Evolutionary conservation across 2,888 invertebrate genomes (phyloP), one percentile per base, ranked within the genome.

Genomic region (Phyllotreta striolata): DNA sequence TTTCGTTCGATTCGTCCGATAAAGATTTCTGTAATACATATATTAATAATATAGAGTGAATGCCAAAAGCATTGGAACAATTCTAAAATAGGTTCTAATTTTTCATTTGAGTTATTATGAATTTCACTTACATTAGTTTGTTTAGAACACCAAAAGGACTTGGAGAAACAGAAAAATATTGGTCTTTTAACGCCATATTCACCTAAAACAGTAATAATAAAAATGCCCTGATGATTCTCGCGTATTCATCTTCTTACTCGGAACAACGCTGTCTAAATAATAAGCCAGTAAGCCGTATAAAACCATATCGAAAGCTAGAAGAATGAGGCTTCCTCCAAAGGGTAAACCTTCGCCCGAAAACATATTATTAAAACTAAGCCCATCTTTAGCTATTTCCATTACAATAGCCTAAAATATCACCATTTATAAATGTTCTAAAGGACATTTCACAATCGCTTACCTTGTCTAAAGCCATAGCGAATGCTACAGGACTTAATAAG

Each of bases 401-500:
- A 90, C 88, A 40, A 91, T 79, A 5, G 91, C 91, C 90, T 91
- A 76, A 6, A 76, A 76, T 44, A 24, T 4, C 24, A 24, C 24
- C 24, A 24, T 24, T 24, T 3, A 24, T n/a, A 24, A 24, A 24
- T 4, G 1, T 24, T 24, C 24, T 24, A 24, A 24, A 4, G 4
- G 1, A 4, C 24, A 24, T 24, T 24, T 24, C 24, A 3, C 24
- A 24, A 24, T 24, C 54, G 52, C 56, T 69, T 81, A 92, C 92
- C 87, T 91, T 91, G 73, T 94, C 93, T 87, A 94, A 90, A 14
- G 91, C 92, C 8, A 93, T 83, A 0, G 93, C 91, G 72, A 93
- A 91, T 55, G 92, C 91, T 12, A 92, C 88, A 57, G 93, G 92
- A 77, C 92, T 92, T 70, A 93, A 86, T 64, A 94, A 84, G 0